A percentile compares a stretch with the other conserved stretches of the same genome.
phyloP scores from a whole-genome alignment of 2,113 vertebrate genomes.

The Eublepharis macularius region DNA sequence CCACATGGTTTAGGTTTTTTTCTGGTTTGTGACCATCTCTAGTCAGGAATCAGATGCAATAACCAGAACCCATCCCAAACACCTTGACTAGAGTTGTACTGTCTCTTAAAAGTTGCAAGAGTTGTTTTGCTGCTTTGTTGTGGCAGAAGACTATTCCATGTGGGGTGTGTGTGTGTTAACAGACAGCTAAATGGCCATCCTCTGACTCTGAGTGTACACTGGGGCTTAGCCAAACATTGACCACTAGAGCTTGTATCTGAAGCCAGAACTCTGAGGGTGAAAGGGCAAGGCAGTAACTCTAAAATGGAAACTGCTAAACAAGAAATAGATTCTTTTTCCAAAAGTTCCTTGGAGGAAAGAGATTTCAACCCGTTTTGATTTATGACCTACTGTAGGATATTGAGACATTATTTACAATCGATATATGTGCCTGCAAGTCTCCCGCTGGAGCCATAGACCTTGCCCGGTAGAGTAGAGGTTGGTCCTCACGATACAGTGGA shows the following conservation, averaged over 20 bases:
- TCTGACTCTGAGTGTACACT: neutral
- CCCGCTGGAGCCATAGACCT: constrained; percentile 65
- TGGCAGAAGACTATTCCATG: neutral
- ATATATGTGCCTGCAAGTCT: constrained; percentile 64
- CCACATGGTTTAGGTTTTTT: too few species aligned
- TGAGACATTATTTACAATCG: constrained; percentile 75
- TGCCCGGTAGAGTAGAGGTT: constrained; percentile 46
- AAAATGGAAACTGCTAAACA: constrained; percentile 56
- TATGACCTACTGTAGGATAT: constrained; percentile 69
- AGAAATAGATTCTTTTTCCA: constrained; percentile 52
- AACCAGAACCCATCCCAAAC: too few species aligned
- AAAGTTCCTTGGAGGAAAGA: constrained; percentile 62
- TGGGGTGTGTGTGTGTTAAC: neutral
- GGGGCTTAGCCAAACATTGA: neutral
- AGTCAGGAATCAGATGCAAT: too few species aligned
- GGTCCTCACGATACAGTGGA: constrained; percentile 55
- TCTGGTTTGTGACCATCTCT: too few species aligned
- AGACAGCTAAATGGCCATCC: neutral
- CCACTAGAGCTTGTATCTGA: neutral
- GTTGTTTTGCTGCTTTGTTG: neutral
- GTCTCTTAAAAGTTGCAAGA: neutral
- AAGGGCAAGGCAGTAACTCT: constrained; percentile 31
- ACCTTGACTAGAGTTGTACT: too few species aligned
- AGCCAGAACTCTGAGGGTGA: constrained; percentile 27
- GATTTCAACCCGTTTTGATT: constrained; percentile 70